Evolutionary conservation across 2,888 invertebrate species (phyloP).

Genomic region (Tetrapedia diversipes): DNA sequence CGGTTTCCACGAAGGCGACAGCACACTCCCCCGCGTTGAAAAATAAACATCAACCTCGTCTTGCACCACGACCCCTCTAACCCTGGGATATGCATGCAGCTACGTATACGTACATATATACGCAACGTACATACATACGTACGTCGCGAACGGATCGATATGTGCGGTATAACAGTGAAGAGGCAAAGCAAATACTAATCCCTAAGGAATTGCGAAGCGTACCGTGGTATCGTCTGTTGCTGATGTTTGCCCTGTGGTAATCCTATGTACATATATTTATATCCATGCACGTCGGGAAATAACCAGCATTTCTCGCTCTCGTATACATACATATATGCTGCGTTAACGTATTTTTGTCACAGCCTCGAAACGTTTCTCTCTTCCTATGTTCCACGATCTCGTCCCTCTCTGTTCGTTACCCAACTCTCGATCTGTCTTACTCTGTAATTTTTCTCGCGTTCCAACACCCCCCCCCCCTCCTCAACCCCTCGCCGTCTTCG

Average conservation of each 20-base stretch:
- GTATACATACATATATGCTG: neutral
- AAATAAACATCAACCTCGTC: too few species aligned
- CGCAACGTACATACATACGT: neutral
- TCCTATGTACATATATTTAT: constrained; percentile 60
- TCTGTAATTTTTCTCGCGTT: constrained; percentile 1
- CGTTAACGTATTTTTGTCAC: constrained; percentile 19
- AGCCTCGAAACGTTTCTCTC: constrained; percentile 8
- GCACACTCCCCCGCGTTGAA: too few species aligned
- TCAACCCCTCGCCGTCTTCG: neutral
- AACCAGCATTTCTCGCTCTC: constrained; percentile 33
- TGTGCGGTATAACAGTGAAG: constrained; percentile 30
- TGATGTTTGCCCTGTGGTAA: constrained; percentile 67
- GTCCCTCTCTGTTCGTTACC: neutral
- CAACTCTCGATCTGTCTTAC: constrained; percentile 1
- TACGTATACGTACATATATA: neutral
- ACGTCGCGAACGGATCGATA: constrained; percentile 32
- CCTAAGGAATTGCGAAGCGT: constrained; percentile 59
- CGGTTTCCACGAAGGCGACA: too few species aligned
- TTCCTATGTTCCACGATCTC: constrained; percentile 3
- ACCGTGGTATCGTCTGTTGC: constrained; percentile 60
- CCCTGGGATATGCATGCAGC: too few species aligned
- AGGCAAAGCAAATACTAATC: constrained; percentile 67
- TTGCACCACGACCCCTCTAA: too few species aligned
- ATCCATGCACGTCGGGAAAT: constrained; percentile 44
- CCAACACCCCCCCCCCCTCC: too few species aligned